phyloP scores from a whole-genome alignment of 2,797 vertebrate species.

The Botia almorhae region DNA sequence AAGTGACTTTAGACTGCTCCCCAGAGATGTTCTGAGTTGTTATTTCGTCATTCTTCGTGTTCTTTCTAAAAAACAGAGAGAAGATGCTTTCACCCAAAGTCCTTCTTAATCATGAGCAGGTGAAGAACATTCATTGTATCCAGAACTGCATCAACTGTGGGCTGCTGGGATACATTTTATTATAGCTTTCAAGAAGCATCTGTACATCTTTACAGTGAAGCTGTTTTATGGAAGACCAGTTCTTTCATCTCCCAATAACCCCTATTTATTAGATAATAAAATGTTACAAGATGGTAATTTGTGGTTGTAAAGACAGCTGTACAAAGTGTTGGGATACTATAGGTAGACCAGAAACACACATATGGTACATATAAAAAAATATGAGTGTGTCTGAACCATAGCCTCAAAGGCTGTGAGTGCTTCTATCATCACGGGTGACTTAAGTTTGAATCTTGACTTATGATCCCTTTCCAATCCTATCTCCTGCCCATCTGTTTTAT shows the following conservation, averaged over 20 bases:
- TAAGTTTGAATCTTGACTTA: too few species aligned
- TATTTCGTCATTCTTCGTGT: not conserved
- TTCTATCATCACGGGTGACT: not conserved
- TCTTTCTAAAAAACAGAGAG: conserved; percentile 5
- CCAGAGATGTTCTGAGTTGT: conserved; percentile 7
- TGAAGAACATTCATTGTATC: conserved; percentile 15
- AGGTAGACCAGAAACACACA: conserved; percentile 12
- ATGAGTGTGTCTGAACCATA: not conserved
- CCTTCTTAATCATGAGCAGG: conserved; percentile 26
- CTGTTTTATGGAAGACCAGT: conserved; percentile 23
- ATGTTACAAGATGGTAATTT: conserved; percentile 31
- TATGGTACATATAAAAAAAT: not conserved
- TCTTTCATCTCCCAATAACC: conserved; percentile 37
- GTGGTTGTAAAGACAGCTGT: conserved; percentile 21
- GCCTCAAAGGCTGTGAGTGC: not conserved
- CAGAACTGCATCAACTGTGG: not conserved
- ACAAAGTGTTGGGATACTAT: conserved; percentile 19
- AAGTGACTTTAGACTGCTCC: conserved; percentile 23
- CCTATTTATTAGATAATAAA: conserved; percentile 26
- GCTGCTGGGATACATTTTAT: conserved; percentile 12
- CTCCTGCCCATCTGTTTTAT: not conserved
- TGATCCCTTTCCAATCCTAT: not conserved
- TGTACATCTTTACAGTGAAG: conserved; percentile 36
- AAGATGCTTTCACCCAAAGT: conserved; percentile 28
- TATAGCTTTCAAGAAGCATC: conserved; percentile 23